Evolutionary conservation across 2,113 vertebrate species (phyloP).

Genomic region (Typhlomys cinereus): DNA sequence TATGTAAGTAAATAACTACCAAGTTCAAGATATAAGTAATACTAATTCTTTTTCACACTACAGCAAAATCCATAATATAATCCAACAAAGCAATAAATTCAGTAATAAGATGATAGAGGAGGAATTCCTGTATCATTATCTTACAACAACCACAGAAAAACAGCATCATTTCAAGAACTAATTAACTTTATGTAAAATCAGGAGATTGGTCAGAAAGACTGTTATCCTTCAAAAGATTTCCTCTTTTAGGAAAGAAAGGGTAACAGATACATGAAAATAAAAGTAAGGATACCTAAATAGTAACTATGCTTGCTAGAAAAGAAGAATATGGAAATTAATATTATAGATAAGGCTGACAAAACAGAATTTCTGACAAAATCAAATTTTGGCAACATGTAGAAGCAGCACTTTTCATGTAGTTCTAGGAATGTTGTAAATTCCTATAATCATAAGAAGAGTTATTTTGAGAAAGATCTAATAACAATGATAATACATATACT

Average conservation of each 20-base stretch:
- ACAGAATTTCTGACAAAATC: neutral
- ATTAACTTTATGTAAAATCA: no score
- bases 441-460: neutral
- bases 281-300: neutral
- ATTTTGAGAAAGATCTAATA: neutral
- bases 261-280: neutral
- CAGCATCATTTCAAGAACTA: no score
- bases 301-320: neutral
- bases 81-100: no score
- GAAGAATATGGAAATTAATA: conserved; percentile 30
- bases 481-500: neutral
- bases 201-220: no score
- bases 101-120: no score
- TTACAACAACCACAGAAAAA: no score
- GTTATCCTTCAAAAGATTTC: no score
- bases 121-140: no score
- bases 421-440: neutral
- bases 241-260: neutral
- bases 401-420: neutral
- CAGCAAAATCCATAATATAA: no score
- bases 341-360: neutral
- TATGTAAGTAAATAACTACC: neutral
- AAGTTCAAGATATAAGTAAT: no score
- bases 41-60: no score
- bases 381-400: neutral